Evolutionary conservation across 2,888 invertebrate species (phyloP).

Genomic region (Drosophila demipolita): DNA sequence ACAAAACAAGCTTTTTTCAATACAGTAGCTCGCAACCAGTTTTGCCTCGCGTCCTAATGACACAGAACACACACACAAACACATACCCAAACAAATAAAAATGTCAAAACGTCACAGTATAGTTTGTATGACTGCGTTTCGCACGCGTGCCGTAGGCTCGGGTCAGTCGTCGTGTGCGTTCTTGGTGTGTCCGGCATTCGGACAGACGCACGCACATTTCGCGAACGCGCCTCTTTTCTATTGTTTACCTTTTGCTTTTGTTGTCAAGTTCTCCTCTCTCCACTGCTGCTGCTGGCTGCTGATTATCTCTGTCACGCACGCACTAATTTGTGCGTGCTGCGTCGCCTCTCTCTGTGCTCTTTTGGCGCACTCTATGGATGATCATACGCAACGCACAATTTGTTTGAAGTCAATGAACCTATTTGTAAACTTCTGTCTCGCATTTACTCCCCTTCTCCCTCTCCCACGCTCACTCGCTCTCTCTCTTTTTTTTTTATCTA

Average conservation of each 20-base stretch:
- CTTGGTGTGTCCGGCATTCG: conserved; percentile 10
- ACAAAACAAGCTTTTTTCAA: conserved; percentile 13
- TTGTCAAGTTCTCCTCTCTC: conserved; percentile 22
- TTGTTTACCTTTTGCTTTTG: conserved; percentile 52
- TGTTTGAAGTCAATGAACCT: conserved; percentile 77
- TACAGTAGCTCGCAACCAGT: conserved; percentile 43
- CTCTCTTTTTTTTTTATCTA: conserved; percentile 14
- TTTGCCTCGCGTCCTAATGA: conserved; percentile 50
- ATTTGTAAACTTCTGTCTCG: conserved; percentile 43
- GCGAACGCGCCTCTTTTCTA: conserved; percentile 54
- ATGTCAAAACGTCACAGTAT: conserved; percentile 41
- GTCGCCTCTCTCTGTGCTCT: conserved; percentile 10
- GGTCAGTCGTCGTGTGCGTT: conserved; percentile 13
- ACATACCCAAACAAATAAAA: conserved; percentile 6
- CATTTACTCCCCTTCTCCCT: background rate
- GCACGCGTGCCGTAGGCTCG: conserved; percentile 36
- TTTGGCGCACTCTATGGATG: conserved; percentile 9
- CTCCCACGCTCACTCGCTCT: conserved; percentile 1
- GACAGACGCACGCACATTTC: conserved; percentile 46
- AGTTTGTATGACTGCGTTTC: conserved; percentile 19
- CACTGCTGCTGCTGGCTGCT: background rate
- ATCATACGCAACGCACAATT: conserved; percentile 46
- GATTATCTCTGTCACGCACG: conserved; percentile 35
- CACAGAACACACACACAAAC: conserved; percentile 40
- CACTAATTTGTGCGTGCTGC: conserved; percentile 48